Base-by-base conservation (phyloP, 2,888 invertebrate genomes). In the Ochropacha duplaris region DNA sequence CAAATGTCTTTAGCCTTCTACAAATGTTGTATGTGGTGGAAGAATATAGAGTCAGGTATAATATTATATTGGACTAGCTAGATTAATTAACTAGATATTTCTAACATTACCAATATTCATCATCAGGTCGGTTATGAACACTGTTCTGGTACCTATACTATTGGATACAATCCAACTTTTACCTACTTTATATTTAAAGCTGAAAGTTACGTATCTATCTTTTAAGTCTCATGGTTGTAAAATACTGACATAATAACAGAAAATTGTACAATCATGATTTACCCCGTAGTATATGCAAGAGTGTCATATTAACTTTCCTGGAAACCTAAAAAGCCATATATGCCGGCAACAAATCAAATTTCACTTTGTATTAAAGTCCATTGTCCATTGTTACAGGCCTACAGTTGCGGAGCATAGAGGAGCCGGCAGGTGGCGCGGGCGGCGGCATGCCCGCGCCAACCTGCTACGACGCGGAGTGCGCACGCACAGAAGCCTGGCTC, bases 401-500 rank as follows among this genome's bases (percentile, higher is more conserved):
- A 94, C 96, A 96, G 92, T 94, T 97, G 94, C 96, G 96, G 94
- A 96, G 96, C 94, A 96, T 95, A 94, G 96, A 96, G 91, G 96
- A 96, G 94, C 95, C 96, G 88, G 94, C 95, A 74, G 90, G 89
- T 82, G 94, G 89, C 93, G 94, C 92, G 93, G 94, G 91, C 94
- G 94, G 94, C 92, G 94, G 93, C 88, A 94, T 92, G 94, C 94
- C 93, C 94, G 95, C 92, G 93, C 89, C 88, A 73, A 86, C 90
- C 88, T 92, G 94, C 85, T 97, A 97, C 88, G 97, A 97, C 90
- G 95, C 96, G 68, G 97, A 97, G 88, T 97, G 96, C 88, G 96
- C 97, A 60, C 95, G 96, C 69, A 97, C 98, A 93, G 98, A 98
- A 92, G 96, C 97, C 76, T 99, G 98, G 98, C 95, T 99, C 72